These are phyloP conservation scores for Agonopterix heracliana DNA, from an alignment of 2,888 invertebrate genomes.

Conservation along the genomic window DNA sequence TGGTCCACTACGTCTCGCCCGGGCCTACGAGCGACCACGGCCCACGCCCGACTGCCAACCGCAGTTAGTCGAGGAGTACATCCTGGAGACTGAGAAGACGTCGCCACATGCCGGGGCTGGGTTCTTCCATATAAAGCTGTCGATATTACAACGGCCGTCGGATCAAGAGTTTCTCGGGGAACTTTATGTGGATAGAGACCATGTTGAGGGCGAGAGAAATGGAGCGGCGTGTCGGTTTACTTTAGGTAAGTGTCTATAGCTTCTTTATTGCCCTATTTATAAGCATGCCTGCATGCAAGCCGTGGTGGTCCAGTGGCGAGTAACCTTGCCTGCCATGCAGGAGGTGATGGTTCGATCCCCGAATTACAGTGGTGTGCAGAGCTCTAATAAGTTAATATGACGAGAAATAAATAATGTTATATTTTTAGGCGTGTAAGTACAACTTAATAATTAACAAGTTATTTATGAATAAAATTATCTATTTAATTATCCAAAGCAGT, in stretches of 20 bases:
- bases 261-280: too few species aligned
- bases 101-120: constrained; percentile 77
- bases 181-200: constrained; percentile 91
- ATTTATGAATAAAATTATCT: too few species aligned
- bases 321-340: too few species aligned
- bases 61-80: constrained; percentile 90
- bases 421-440: too few species aligned
- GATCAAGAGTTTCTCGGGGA: constrained; percentile 94
- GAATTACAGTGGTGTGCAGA: too few species aligned
- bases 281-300: too few species aligned
- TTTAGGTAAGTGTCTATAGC: constrained; percentile 52
- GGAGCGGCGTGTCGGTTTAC: constrained; percentile 89
- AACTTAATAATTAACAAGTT: too few species aligned
- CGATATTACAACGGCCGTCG: constrained; percentile 90
- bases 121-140: constrained; percentile 90
- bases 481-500: too few species aligned
- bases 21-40: constrained; percentile 78
- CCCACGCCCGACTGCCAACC: constrained; percentile 84
- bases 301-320: too few species aligned
- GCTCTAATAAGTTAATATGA: too few species aligned
- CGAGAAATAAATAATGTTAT: too few species aligned
- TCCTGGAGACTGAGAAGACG: constrained; percentile 88
- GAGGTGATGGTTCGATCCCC: too few species aligned
- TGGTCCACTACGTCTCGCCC: constrained; percentile 53
- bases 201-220: constrained; percentile 83